Evolutionary conservation across 2,113 vertebrate species (phyloP), one percentile per base, ranked within the genome.

Genomic region (Abramis brama): DNA sequence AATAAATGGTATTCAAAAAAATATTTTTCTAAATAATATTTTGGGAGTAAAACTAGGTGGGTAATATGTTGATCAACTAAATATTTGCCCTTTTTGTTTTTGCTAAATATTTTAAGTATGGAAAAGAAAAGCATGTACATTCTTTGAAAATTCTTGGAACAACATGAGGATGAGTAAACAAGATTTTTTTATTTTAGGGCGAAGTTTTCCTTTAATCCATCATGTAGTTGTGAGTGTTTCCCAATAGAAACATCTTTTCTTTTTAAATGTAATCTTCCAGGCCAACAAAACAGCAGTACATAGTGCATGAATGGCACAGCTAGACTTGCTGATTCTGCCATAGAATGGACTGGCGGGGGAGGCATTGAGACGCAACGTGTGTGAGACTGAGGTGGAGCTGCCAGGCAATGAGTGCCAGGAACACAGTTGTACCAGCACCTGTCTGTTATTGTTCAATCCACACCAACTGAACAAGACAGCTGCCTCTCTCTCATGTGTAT

Each of bases 371-470:
- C 47, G n/a, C 62, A 74, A 27, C 27, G 33, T 82, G 76, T 79
- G 43, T 21, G n/a, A 71, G 77, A 43, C 66, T 50, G 85, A 62
- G 39, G 52, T 21, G 23, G 21, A 66, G 25, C 71, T 87, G 82
- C 39, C 66, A 47, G 55, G 73, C 52, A 39, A 50, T 45, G 55
- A 52, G 84, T 74, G 68, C 88, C 76, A 88, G 86, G 86, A 80
- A 79, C 84, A 55, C 87, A 88, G 79, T 64, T 89, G 88, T 89
- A 76, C 43, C 17, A 78, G 79, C 88, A 91, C 85, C 88, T 91
- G 89, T 78, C 85, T 80, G 86, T 79, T 86, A 88, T 87, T 92
- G 90, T 90, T 84, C 87, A 62, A 82, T 74, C 73, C 47, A 59
- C 45, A 80, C 59, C 79, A 80, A 64, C 79, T 30, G 73, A 85